Evolutionary conservation across 2,113 vertebrate genomes (phyloP).

Genomic region (Syngnathus typhle): DNA sequence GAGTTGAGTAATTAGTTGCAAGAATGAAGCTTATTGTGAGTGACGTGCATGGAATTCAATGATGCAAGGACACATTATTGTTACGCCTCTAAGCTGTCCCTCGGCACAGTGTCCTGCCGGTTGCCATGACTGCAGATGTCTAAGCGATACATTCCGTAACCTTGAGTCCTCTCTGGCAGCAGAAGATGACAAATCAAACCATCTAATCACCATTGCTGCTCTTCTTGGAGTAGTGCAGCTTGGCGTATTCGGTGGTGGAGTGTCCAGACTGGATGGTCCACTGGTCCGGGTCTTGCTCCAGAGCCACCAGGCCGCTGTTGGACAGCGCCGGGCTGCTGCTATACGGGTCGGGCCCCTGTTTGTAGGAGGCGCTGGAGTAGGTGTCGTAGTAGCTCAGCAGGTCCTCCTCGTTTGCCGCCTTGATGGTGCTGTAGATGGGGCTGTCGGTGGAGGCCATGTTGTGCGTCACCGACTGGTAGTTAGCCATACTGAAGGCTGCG

Average conservation of each 20-base stretch:
- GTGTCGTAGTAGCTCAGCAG: conserved; percentile 67
- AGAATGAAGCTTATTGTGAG: not conserved
- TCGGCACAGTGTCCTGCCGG: not conserved
- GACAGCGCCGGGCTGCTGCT: conserved; percentile 72
- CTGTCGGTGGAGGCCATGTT: conserved; percentile 73
- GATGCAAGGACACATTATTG: not conserved
- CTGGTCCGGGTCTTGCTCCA: conserved; percentile 60
- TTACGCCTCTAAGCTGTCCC: not conserved
- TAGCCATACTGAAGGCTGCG: conserved; percentile 79
- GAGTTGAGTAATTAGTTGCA: not conserved
- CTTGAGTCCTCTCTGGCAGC: not conserved
- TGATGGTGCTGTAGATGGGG: conserved; percentile 90
- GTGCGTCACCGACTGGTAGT: conserved; percentile 80
- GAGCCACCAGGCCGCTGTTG: conserved; percentile 57
- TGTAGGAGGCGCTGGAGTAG: conserved; percentile 67
- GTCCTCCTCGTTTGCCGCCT: conserved; percentile 74
- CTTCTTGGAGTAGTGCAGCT: conserved; percentile 65
- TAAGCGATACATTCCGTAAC: not conserved
- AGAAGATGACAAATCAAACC: not conserved
- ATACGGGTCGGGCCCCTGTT: conserved; percentile 62
- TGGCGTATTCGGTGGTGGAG: conserved; percentile 68
- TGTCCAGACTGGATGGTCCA: conserved; percentile 70
- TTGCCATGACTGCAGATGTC: not conserved
- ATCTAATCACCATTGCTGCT: conserved; percentile 41
- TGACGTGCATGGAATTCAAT: not conserved